These are phyloP conservation scores for Macropodus opercularis DNA, from an alignment of 2,797 vertebrate species.

Conservation along the genomic window DNA sequence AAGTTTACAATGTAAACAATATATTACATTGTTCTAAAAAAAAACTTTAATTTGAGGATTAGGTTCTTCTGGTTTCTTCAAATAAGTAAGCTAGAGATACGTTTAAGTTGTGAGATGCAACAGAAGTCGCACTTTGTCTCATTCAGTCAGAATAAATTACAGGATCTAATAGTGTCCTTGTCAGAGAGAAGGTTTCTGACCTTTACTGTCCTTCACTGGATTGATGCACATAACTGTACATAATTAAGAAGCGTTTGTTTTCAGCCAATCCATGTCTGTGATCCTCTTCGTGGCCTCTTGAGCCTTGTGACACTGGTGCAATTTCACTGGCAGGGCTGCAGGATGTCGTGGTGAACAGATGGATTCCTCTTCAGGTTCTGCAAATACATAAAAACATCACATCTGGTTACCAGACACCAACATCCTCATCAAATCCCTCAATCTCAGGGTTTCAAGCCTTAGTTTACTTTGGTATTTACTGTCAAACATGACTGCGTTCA, in stretches of 20 bases:
- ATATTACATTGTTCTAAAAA: not conserved
- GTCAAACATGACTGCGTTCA: too few relatives aligned
- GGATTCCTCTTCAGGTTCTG: slow-evolving; percentile 80
- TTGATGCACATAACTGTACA: not conserved
- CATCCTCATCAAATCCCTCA: slow-evolving; percentile 29
- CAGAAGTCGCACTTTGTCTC: slow-evolving; percentile 27
- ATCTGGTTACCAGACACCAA: not conserved
- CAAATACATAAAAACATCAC: slow-evolving; percentile 12
- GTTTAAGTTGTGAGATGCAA: slow-evolving; percentile 4
- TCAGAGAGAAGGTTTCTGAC: not conserved
- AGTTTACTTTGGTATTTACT: slow-evolving; percentile 39
- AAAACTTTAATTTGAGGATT: not conserved
- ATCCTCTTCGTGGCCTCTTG: slow-evolving; percentile 3
- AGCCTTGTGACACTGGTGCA: not conserved
- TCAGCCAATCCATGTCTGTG: slow-evolving; percentile 4
- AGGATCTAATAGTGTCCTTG: too few relatives aligned
- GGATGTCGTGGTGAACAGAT: slow-evolving; percentile 59
- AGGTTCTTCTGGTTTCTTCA: slow-evolving; percentile 32
- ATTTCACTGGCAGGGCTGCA: slow-evolving; percentile 73
- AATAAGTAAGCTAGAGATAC: slow-evolving; percentile 3
- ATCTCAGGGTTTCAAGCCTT: slow-evolving; percentile 5
- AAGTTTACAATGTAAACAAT: slow-evolving; percentile 37
- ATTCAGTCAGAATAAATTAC: not conserved
- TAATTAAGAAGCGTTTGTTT: slow-evolving; percentile 3
- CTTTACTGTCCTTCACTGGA: not conserved